Evolutionary conservation across 2,888 invertebrate species (phyloP).

Genomic region (Sclerodermus sp.): DNA sequence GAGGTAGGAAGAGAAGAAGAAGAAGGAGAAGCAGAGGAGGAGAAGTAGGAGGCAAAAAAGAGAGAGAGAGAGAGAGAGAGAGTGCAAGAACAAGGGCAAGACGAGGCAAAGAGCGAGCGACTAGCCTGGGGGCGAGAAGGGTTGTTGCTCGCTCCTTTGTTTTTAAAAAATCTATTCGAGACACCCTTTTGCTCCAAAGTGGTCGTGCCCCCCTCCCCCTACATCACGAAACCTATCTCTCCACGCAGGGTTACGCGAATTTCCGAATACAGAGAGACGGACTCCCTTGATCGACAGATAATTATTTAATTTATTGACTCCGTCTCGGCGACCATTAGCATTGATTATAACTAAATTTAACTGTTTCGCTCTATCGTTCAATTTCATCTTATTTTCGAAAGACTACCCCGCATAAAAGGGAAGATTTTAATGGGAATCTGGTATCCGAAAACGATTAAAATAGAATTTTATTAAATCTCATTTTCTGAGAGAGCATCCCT

Average conservation of each 20-base stretch:
- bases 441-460: too few relatives aligned
- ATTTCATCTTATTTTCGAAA: too few relatives aligned
- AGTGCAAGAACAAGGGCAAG: too few relatives aligned
- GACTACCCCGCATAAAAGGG: too few relatives aligned
- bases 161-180: conserved; percentile 14
- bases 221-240: neutral
- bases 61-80: conserved; percentile 7
- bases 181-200: conserved; percentile 26
- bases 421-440: too few relatives aligned
- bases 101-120: conserved; percentile 18
- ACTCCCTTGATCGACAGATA: neutral
- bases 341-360: too few relatives aligned
- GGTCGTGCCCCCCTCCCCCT: neutral
- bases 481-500: too few relatives aligned
- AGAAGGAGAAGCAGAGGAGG: conserved; percentile 8
- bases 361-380: too few relatives aligned
- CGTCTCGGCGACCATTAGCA: too few relatives aligned
- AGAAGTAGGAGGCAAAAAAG: conserved; percentile 12
- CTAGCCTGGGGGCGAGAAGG: conserved; percentile 33
- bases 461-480: too few relatives aligned
- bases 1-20: conserved; percentile 1
- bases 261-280: neutral
- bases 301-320: too few relatives aligned
- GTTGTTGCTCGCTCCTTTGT: conserved; percentile 14
- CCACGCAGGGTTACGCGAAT: neutral